Percentiles rank a stretch among this genome's conserved stretches.
Conservation (phyloP, 1,140 invertebrate genomes). For the Grapholita molesta region DNA sequence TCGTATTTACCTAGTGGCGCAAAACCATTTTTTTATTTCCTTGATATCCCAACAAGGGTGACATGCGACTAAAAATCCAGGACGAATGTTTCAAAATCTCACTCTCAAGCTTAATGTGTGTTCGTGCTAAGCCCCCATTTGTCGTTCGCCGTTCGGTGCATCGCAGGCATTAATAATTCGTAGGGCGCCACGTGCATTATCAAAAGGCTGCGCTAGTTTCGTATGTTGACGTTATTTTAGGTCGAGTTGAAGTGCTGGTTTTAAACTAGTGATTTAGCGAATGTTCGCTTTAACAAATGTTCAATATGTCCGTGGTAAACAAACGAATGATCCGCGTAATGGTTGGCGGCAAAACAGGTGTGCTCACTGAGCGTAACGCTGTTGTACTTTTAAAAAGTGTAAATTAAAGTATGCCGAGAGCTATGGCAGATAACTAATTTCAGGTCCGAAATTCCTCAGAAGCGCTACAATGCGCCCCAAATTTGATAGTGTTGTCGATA, state of each 20-base stretch:
- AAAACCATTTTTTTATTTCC: neutral
- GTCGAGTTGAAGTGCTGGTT: neutral
- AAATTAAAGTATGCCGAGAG: too few relatives aligned
- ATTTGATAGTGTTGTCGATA: too few relatives aligned
- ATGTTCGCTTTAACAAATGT: neutral
- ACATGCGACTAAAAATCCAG: neutral
- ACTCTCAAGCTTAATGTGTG: neutral
- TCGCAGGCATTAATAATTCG: constrained; percentile 5
- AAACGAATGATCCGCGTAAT: too few relatives aligned
- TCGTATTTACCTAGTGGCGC: too few relatives aligned
- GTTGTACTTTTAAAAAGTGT: too few relatives aligned
- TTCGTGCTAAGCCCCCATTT: neutral
- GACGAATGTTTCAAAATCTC: neutral
- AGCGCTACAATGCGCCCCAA: too few relatives aligned
- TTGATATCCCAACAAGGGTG: neutral
- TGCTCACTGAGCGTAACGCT: too few relatives aligned
- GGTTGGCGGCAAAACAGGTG: too few relatives aligned
- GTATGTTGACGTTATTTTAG: neutral
- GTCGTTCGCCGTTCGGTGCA: neutral
- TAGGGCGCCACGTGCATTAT: neutral
- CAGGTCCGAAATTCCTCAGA: too few relatives aligned
- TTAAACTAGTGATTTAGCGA: neutral
- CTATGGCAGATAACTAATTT: too few relatives aligned
- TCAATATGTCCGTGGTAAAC: too few relatives aligned
- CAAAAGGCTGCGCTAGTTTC: constrained; percentile 4